Conservation (phyloP, 2,797 vertebrate genomes). For the Sylvia borin region DNA sequence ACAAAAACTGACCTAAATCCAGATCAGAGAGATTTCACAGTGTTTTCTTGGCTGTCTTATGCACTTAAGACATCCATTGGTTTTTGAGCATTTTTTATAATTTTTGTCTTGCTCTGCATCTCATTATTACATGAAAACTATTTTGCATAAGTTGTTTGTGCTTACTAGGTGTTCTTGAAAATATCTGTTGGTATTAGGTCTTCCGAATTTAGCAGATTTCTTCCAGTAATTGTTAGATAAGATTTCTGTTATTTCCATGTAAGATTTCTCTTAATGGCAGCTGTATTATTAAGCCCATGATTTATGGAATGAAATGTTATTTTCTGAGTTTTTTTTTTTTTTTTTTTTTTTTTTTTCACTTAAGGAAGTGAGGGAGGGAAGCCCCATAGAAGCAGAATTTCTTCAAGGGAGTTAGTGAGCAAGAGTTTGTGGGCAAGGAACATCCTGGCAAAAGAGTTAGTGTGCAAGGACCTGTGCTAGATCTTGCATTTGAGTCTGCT, state of each 20-base stretch:
- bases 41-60: not conserved
- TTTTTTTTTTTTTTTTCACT: not conserved
- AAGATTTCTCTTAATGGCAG: not conserved
- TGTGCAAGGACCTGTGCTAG: not conserved
- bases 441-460: not conserved
- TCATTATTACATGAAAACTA: not conserved
- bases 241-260: not conserved
- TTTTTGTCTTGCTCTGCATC: not conserved
- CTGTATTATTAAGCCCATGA: not conserved
- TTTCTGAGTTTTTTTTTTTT: not conserved
- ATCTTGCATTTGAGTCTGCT: rapidly evolving
- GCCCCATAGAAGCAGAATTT: not conserved
- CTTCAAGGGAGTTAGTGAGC: not conserved
- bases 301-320: not conserved
- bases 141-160: not conserved
- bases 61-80: not conserved
- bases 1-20: not conserved
- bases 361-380: not conserved
- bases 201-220: not conserved
- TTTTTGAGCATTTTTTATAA: not conserved
- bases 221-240: not conserved
- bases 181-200: not conserved
- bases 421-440: not conserved
- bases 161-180: not conserved
- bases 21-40: not conserved